Base-by-base conservation (phyloP, 2,797 vertebrate species). In the Emydoidea blandingii region DNA sequence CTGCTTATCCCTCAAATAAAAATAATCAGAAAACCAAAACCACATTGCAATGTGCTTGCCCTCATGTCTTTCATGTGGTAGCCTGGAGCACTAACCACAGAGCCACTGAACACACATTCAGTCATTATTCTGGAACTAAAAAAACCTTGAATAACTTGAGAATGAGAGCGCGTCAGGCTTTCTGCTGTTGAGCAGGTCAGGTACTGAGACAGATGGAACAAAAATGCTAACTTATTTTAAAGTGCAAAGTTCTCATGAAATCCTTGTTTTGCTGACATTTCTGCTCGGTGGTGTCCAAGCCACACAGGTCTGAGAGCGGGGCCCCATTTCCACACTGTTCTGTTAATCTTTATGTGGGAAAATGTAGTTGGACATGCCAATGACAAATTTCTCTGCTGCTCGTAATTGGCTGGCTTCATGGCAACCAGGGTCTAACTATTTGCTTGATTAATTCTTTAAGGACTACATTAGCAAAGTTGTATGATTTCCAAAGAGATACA, bases 371-470 rank as follows among this genome's bases (percentile, higher is more conserved):
- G 97, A 97, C 97, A 96, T 94, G 96, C 97, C 98, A 98, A 84
- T 98, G 98, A 98, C 98, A 97, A 97, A 98, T 98, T 98, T 98
- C 98, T 98, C 96, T 97, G 95, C 95, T 97, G 97, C 97, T 98
- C 90, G 91, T 97, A 98, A 98, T 98, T 98, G 97, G 98, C 97
- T 98, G 96, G 94, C 94, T 97, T 86, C 96, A 65, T 59, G 91
- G 95, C 95, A 97, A 97, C 96, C 85, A 87, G 86, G 97, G 94
- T 95, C 95, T 98, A 97, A 97, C 96, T 98, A 92, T 98, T 98
- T 98, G 95, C 97, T 98, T 98, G 98, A 98, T 98, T 98, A 98
- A 98, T 98, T 98, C 97, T 98, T 96, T 96, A 93, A 98, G 97
- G 97, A 95, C 97, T 97, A 90, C 94, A 95, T 98, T 98, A 98